Conservation (phyloP, 2,797 vertebrate genomes). For the Miichthys miiuy region DNA sequence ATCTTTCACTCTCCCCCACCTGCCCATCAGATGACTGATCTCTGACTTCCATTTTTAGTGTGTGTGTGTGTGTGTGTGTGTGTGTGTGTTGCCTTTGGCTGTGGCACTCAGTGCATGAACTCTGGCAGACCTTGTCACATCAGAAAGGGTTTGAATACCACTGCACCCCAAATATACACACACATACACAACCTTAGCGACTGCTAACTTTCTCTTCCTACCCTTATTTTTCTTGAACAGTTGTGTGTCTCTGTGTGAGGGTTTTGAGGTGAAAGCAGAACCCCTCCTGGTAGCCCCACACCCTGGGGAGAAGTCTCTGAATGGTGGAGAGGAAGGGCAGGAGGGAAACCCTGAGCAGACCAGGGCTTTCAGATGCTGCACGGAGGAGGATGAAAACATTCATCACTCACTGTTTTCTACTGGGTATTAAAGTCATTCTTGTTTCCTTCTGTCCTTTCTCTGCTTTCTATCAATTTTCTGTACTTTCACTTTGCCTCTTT, state of each 20-base stretch:
- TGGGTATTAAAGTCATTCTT: conserved; percentile 46
- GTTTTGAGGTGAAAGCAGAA: conserved; percentile 59
- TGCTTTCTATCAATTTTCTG: conserved; percentile 46
- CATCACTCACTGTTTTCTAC: conserved; percentile 57
- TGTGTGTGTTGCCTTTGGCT: conserved; percentile 76
- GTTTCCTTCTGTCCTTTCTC: conserved; percentile 25
- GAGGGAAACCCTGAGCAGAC: conserved; percentile 53
- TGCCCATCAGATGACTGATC: conserved; percentile 72
- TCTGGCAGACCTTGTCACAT: conserved; percentile 76
- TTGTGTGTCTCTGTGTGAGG: conserved; percentile 38
- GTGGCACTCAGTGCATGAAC: conserved; percentile 66
- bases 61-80: conserved; percentile 31
- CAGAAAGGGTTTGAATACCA: conserved; percentile 67
- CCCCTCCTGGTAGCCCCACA: conserved; percentile 61
- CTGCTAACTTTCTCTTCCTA: conserved; percentile 33
- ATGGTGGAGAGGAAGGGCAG: conserved; percentile 58
- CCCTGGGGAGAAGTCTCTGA: conserved; percentile 58
- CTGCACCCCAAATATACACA: conserved; percentile 29
- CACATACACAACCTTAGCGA: conserved; percentile 5
- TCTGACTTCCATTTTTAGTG: conserved; percentile 71
- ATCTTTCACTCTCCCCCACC: conserved; percentile 59
- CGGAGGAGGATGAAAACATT: conserved; percentile 58
- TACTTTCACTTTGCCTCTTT: conserved; percentile 30
- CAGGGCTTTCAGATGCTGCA: conserved; percentile 51
- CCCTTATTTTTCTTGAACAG: conserved; percentile 37